Evolutionary conservation across 2,113 vertebrate species (phyloP).

Genomic region (Phyllostomus hastatus): DNA sequence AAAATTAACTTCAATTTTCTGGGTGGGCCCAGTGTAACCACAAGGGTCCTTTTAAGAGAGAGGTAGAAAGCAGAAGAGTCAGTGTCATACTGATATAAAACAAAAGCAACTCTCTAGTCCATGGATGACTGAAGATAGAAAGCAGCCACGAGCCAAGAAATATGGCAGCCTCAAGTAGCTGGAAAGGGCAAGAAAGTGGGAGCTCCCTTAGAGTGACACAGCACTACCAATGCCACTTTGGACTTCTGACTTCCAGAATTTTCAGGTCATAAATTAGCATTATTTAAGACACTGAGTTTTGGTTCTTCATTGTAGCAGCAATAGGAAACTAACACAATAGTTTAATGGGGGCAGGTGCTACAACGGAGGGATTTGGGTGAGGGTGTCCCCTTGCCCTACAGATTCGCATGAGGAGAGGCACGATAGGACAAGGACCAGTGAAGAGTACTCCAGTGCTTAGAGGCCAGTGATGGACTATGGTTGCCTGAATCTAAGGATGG

Average conservation of each 20-base stretch:
- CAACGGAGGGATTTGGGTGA: not conserved
- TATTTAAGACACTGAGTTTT: not conserved
- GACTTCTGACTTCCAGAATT: not conserved
- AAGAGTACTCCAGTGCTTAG: not conserved
- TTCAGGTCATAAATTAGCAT: not conserved
- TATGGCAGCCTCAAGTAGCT: not conserved
- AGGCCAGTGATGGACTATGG: not conserved
- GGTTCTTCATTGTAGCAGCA: not conserved
- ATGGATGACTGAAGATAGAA: not conserved
- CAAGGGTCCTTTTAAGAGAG: not conserved
- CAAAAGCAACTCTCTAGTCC: not conserved
- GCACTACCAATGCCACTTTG: not conserved
- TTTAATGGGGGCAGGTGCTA: not conserved
- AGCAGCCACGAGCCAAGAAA: not conserved
- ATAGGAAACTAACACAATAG: not conserved
- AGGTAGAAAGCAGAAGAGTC: not conserved
- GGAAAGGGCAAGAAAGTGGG: not conserved
- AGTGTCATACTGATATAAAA: not conserved
- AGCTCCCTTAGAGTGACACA: not conserved
- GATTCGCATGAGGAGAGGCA: not conserved
- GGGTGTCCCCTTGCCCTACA: not conserved
- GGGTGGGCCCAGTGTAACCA: not conserved
- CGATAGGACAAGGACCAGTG: not conserved
- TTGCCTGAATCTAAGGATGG: not conserved
- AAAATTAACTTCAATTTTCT: not conserved